These are phyloP conservation scores for Hippocampus zosterae DNA, from an alignment of 2,113 vertebrate genomes.

Conservation along the genomic window DNA sequence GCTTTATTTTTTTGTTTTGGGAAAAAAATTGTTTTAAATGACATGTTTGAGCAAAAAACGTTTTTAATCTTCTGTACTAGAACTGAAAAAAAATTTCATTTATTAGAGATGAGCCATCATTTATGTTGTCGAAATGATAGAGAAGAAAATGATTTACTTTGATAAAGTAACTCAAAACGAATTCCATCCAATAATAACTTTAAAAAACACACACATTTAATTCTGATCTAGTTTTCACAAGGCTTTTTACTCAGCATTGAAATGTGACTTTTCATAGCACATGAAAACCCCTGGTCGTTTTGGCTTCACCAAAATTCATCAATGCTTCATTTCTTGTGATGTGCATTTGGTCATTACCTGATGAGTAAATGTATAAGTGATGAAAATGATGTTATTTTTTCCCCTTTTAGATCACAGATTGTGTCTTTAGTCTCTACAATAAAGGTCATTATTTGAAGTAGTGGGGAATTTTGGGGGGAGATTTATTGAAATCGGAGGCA, in stretches of 20 bases:
- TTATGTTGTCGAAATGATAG: neutral
- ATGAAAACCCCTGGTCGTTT: constrained; percentile 37
- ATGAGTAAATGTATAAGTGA: constrained; percentile 51
- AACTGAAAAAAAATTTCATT: neutral
- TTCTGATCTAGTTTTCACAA: neutral
- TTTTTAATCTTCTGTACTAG: neutral
- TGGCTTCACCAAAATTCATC: neutral
- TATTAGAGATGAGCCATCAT: neutral
- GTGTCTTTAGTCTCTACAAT: constrained; percentile 49
- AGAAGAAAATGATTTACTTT: neutral
- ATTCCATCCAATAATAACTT: neutral
- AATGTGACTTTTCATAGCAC: neutral
- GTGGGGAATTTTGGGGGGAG: constrained; percentile 30
- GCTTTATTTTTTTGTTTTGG: neutral
- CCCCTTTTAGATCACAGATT: constrained; percentile 55
- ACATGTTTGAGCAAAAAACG: neutral
- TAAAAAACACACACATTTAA: neutral
- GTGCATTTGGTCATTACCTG: constrained; percentile 69
- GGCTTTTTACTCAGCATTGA: neutral
- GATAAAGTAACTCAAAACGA: neutral
- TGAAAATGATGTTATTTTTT: constrained; percentile 55
- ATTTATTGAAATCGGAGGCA: constrained; percentile 33
- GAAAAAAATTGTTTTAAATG: neutral
- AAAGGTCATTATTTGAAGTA: constrained; percentile 27
- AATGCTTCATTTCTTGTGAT: constrained; percentile 23